A percentile compares a stretch with the other conserved stretches of the same genome.
Evolutionary conservation across 2,113 vertebrate genomes (phyloP).

Genomic region (Poecile atricapillus): DNA sequence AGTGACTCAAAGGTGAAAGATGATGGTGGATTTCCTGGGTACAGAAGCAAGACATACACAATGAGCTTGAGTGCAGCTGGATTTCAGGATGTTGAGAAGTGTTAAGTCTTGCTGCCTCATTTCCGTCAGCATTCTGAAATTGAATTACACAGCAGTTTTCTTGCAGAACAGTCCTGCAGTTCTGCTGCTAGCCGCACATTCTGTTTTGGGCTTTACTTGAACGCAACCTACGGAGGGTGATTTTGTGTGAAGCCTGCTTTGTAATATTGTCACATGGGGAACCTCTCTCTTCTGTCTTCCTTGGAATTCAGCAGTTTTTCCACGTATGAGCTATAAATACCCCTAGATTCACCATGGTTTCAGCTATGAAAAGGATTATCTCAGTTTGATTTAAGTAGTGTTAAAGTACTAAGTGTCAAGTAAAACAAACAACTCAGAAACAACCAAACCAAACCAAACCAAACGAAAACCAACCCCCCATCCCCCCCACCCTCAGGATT

Average conservation of each 20-base stretch:
- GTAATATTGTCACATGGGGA: not conserved
- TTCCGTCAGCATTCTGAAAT: not conserved
- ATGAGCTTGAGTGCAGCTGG: not conserved
- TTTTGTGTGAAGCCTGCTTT: not conserved
- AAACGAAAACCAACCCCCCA: no score
- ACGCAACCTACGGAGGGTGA: not conserved
- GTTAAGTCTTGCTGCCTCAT: not conserved
- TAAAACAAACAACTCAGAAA: not conserved
- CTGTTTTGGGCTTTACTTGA: not conserved
- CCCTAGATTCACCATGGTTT: not conserved
- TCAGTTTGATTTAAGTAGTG: not conserved
- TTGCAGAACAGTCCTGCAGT: not conserved
- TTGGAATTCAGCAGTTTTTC: not conserved
- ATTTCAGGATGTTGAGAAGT: not conserved
- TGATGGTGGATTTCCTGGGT: not conserved
- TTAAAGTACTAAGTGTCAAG: not conserved
- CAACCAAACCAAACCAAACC: no score
- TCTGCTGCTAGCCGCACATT: no score
- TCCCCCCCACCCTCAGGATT: no score
- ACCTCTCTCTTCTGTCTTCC: not conserved
- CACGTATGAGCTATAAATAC: not conserved
- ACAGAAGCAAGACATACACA: not conserved
- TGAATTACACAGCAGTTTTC: not conserved
- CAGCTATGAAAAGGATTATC: not conserved
- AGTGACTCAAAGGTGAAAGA: not conserved